Evolutionary conservation across 2,113 vertebrate species (phyloP), one percentile per base, ranked within the genome.

Genomic region (Solea solea): DNA sequence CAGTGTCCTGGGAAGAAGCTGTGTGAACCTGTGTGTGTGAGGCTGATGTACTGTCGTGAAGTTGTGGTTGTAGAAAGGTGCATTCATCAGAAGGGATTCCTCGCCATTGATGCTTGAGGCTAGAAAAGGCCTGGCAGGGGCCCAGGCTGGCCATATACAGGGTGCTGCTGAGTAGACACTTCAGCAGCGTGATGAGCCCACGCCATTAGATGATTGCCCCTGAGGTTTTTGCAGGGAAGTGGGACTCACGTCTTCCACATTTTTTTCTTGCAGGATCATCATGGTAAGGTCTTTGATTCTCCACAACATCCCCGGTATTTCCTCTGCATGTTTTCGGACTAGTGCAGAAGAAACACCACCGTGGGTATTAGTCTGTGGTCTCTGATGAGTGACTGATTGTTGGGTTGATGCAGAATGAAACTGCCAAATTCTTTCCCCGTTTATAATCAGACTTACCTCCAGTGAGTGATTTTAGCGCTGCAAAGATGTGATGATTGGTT

Each of bases 181-280:
- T 89, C 63, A 45, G 69, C 64, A 28, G 68, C 11, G 72, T 8
- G n/a, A 66, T 50, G 70, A 83, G 70, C 53, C 39, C 69, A 45
- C 34, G 74, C 86, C 86, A 92, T 91, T 90, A 90, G 88, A 87
- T 81, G 74, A 91, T 92, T 91, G 78, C 76, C 79, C 81, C 59
- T 53, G 64, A 83, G 69, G 71, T 78, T 83, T 83, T 77, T 80
- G 70, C 52, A 69, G 42, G 53, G 51, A 69, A 69, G 56, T n/a
- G 46, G 66, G 53, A 82, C 78, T 74, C 69, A 70, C n/a, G 64
- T 81, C 55, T 86, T 77, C 28, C 69, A 42, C 45, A 28, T 76
- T 74, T 76, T 73, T 68, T 44, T 56, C 45, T 57, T 12, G 4
- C 21, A 62, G 63, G 63, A 67, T 69, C 52, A 52, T 4, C 8